phyloP scores from a whole-genome alignment of 2,113 vertebrate genomes.

The Amphilophus citrinellus region DNA sequence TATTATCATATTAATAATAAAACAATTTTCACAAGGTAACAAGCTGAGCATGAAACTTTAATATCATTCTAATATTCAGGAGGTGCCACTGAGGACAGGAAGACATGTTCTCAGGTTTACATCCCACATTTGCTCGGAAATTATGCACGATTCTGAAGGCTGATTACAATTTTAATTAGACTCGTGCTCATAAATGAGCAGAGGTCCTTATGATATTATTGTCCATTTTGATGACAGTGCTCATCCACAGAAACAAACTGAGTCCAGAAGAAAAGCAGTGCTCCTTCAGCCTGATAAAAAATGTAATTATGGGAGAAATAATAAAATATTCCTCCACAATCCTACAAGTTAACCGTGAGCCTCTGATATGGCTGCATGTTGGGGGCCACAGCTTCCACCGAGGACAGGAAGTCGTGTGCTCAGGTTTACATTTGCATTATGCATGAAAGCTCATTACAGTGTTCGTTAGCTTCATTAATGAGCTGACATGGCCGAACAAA shows the following conservation, averaged over 20 bases:
- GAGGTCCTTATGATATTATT: conserved; percentile 3
- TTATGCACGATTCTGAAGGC: neutral
- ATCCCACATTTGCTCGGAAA: neutral
- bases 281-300: neutral
- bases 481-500: no score
- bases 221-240: neutral
- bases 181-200: neutral
- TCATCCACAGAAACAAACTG: no score
- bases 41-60: neutral
- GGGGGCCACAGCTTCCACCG: neutral
- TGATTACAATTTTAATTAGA: conserved; percentile 19
- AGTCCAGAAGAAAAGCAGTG: neutral
- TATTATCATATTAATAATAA: neutral
- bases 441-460: neutral
- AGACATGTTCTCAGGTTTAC: conserved; percentile 15
- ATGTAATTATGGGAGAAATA: conserved; percentile 6
- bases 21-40: neutral
- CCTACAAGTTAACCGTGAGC: neutral
- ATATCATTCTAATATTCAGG: conserved; percentile 5
- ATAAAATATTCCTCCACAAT: neutral
- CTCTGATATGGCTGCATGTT: neutral
- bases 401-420: neutral
- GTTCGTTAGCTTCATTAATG: neutral
- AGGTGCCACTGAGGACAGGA: neutral
- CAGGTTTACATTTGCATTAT: conserved; percentile 3